Evolutionary conservation across 1,140 invertebrate species (phyloP).

Genomic region (Ruditapes philippinarum): DNA sequence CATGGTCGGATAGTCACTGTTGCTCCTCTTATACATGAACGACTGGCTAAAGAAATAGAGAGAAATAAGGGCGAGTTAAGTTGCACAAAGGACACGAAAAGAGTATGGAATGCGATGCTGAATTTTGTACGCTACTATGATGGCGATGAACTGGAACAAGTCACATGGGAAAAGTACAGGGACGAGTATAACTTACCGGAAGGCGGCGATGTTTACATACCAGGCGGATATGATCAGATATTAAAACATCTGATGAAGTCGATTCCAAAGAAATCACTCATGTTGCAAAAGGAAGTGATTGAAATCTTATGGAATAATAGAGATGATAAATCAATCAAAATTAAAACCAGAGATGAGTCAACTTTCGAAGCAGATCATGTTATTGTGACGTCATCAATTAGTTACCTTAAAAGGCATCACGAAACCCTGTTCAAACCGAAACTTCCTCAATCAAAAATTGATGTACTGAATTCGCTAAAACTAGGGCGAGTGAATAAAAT

Average conservation of each 20-base stretch:
- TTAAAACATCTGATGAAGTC: conserved; percentile 18
- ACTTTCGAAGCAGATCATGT: conserved; percentile 25
- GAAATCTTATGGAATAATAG: neutral
- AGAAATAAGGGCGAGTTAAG: neutral
- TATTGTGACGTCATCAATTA: conserved; percentile 33
- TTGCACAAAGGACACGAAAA: neutral
- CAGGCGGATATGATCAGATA: conserved; percentile 19
- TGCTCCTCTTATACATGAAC: neutral
- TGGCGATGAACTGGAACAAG: conserved; percentile 42
- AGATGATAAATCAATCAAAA: neutral
- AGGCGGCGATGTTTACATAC: conserved; percentile 47
- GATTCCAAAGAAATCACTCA: neutral
- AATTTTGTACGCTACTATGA: conserved; percentile 30
- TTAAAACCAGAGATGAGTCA: neutral
- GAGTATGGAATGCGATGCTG: conserved; percentile 14
- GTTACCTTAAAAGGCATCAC: conserved; percentile 47
- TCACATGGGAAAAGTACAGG: neutral
- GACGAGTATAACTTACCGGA: neutral
- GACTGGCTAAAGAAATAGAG: neutral
- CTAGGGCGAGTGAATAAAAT: conserved; percentile 55
- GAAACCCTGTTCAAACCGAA: conserved; percentile 2
- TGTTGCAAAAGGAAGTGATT: neutral
- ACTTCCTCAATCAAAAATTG: neutral
- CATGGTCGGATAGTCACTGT: neutral
- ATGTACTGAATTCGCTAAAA: neutral